phyloP scores from a whole-genome alignment of 2,888 invertebrate genomes.

The Beris chalybata region DNA sequence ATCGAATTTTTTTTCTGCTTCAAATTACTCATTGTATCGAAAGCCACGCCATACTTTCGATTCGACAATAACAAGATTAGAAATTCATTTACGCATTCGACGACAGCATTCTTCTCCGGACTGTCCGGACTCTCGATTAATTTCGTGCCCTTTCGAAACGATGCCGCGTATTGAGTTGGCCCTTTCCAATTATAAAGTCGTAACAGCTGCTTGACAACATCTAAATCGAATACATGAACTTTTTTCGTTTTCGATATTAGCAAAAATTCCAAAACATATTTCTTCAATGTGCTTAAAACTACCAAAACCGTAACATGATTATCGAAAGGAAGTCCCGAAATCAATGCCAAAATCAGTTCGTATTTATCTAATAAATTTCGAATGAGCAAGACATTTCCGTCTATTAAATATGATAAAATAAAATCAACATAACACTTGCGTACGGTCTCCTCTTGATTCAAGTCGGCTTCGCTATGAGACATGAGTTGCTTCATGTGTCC shows the following conservation, averaged over 20 bases:
- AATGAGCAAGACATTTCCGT: conserved; percentile 68
- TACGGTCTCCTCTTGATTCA: conserved; percentile 61
- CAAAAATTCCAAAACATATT: conserved; percentile 67
- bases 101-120: conserved; percentile 60
- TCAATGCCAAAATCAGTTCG: conserved; percentile 64
- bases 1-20: conserved; percentile 50
- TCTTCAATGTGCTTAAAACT: conserved; percentile 68
- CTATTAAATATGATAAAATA: conserved; percentile 73
- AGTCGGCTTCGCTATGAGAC: conserved; percentile 56
- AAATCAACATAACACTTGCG: conserved; percentile 76
- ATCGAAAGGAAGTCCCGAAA: conserved; percentile 69
- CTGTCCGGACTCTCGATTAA: conserved; percentile 43
- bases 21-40: conserved; percentile 64
- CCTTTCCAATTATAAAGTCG: conserved; percentile 77
- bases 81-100: conserved; percentile 66
- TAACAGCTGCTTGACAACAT: conserved; percentile 67
- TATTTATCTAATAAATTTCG: conserved; percentile 71
- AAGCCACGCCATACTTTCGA: conserved; percentile 74
- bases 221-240: conserved; percentile 69
- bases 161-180: conserved; percentile 57
- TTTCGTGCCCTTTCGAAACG: conserved; percentile 23
- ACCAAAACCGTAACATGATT: conserved; percentile 67
- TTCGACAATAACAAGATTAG: conserved; percentile 76
- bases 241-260: conserved; percentile 73
- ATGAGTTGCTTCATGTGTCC: conserved; percentile 65